Percentiles rank a stretch among this genome's conserved stretches.
These are phyloP conservation scores for Burhinus oedicnemus DNA, from an alignment of 2,113 vertebrate genomes.

Conservation along the genomic window DNA sequence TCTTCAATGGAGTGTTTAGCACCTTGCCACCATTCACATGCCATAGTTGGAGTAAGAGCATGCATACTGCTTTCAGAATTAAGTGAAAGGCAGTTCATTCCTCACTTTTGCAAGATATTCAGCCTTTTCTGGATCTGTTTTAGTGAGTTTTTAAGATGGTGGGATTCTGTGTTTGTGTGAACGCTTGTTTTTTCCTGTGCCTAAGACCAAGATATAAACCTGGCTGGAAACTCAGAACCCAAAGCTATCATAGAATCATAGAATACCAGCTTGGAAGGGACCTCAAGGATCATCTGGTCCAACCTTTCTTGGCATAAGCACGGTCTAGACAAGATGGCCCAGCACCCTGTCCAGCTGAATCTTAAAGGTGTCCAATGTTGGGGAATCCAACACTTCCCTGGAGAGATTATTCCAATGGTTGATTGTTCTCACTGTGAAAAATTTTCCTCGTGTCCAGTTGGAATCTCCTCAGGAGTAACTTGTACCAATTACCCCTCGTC, in stretches of 20 bases:
- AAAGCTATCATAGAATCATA: neutral
- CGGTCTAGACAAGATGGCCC: too few species aligned
- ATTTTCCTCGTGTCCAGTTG: neutral
- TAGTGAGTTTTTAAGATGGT: neutral
- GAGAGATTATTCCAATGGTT: neutral
- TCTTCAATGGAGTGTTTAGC: neutral
- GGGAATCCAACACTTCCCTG: neutral
- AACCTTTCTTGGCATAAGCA: neutral
- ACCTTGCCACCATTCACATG: neutral
- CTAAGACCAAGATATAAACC: neutral
- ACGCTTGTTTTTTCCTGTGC: neutral
- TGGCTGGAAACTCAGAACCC: neutral
- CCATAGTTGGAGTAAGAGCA: neutral
- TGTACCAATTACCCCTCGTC: neutral
- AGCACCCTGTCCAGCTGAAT: neutral
- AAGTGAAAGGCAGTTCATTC: neutral
- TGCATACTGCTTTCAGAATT: neutral
- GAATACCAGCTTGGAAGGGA: neutral
- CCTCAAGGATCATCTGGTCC: neutral
- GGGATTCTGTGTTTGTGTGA: neutral
- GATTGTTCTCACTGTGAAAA: neutral
- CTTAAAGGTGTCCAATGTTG: neutral
- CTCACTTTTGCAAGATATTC: neutral
- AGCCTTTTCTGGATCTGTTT: neutral
- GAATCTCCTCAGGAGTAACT: neutral